Percentiles rank a stretch among this genome's conserved stretches.
Conservation (phyloP, 2,888 invertebrate species). For the Cenopis cana region DNA sequence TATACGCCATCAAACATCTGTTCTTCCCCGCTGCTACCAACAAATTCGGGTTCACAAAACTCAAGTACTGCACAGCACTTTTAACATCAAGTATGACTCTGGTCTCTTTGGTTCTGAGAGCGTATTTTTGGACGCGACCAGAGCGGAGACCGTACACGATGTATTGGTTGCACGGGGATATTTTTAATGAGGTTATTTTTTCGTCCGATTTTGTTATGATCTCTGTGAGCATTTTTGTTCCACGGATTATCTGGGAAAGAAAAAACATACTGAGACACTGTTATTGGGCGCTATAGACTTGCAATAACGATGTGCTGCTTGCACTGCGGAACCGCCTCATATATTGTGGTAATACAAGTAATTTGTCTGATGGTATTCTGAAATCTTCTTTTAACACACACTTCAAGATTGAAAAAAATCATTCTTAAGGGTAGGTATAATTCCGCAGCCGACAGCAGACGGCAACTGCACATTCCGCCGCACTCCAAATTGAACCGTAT, state of each 20-base stretch:
- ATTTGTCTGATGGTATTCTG: too few species aligned
- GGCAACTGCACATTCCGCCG: too few species aligned
- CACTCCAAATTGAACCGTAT: too few species aligned
- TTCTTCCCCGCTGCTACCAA: conserved; percentile 76
- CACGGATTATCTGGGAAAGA: conserved; percentile 72
- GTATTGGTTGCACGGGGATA: conserved; percentile 81
- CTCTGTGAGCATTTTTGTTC: conserved; percentile 74
- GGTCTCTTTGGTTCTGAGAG: conserved; percentile 67
- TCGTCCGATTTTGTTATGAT: conserved; percentile 72
- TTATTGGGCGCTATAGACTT: too few species aligned
- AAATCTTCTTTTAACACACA: too few species aligned
- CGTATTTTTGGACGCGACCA: conserved; percentile 74
- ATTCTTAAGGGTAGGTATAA: too few species aligned
- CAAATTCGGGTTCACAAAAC: conserved; percentile 66
- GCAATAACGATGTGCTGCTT: too few species aligned
- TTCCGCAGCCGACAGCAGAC: too few species aligned
- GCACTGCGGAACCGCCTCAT: too few species aligned
- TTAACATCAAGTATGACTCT: conserved; percentile 71
- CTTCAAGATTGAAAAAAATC: too few species aligned
- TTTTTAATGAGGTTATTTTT: conserved; percentile 74
- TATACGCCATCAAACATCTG: conserved; percentile 74
- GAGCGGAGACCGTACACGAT: conserved; percentile 79
- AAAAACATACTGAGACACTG: neutral
- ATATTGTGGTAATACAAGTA: too few species aligned
- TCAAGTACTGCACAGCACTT: conserved; percentile 73